Conservation (phyloP, 1,140 invertebrate species). For the Nasonia vitripennis region DNA sequence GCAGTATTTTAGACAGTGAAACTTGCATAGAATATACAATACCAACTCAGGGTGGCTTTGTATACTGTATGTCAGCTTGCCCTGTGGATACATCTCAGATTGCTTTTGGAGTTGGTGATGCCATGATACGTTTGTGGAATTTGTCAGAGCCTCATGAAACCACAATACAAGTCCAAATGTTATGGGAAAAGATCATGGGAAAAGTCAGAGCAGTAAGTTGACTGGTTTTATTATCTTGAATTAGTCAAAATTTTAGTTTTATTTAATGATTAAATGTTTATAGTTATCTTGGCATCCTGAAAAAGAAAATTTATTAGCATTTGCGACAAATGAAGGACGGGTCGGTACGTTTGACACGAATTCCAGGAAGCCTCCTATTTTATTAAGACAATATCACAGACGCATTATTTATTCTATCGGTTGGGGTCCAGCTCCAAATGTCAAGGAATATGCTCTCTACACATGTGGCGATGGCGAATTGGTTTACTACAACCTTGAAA, state of each 20-base stretch:
- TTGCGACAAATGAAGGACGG: conserved; percentile 84
- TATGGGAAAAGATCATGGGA: conserved; percentile 84
- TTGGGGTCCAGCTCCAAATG: conserved; percentile 71
- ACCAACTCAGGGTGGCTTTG: conserved; percentile 80
- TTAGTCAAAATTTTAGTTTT: conserved; percentile 8
- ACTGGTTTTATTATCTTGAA: neutral
- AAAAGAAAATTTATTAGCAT: conserved; percentile 84
- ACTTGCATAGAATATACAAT: conserved; percentile 71
- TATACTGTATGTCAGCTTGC: conserved; percentile 80
- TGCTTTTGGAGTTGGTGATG: conserved; percentile 84
- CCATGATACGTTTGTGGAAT: conserved; percentile 84
- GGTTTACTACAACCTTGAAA: conserved; percentile 71
- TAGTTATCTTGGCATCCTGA: conserved; percentile 86
- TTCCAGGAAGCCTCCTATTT: conserved; percentile 62
- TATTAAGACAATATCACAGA: conserved; percentile 70
- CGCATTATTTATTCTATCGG: conserved; percentile 67
- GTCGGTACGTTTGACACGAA: conserved; percentile 76
- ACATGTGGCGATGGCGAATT: conserved; percentile 74
- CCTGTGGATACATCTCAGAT: conserved; percentile 82
- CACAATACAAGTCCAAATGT: conserved; percentile 72
- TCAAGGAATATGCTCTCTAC: conserved; percentile 71
- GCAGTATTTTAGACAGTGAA: conserved; percentile 71
- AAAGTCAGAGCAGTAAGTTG: conserved; percentile 81
- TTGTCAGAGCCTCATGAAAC: conserved; percentile 73
- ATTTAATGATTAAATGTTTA: conserved; percentile 37